Conservation (phyloP, 2,888 invertebrate genomes). For the Ophioninae sp. region DNA sequence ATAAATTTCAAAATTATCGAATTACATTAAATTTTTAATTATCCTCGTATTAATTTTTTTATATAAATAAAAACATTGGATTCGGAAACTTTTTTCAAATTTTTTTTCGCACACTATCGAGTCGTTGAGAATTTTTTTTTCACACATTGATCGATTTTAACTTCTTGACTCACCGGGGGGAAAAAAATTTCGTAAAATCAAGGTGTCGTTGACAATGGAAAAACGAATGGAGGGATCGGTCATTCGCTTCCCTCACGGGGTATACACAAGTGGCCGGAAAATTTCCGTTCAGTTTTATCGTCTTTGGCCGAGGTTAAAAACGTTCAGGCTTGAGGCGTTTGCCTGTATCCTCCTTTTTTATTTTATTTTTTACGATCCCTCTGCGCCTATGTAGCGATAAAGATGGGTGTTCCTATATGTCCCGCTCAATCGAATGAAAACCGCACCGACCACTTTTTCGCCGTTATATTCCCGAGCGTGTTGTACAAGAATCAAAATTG, state of each 20-base stretch:
- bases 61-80: too few relatives aligned
- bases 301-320: not conserved
- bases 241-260: not conserved
- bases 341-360: not conserved
- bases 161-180: too few relatives aligned
- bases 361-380: not conserved
- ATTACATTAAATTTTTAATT: too few relatives aligned
- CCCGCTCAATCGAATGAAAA: not conserved
- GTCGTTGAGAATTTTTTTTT: too few relatives aligned
- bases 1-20: too few relatives aligned
- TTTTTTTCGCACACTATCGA: too few relatives aligned
- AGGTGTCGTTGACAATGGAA: not conserved
- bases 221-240: too few relatives aligned
- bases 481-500: slow-evolving; percentile 26
- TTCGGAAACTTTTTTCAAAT: too few relatives aligned
- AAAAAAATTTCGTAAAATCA: too few relatives aligned
- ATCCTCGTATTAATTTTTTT: too few relatives aligned
- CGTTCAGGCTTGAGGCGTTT: not conserved
- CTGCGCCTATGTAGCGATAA: not conserved
- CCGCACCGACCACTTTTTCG: not conserved
- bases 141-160: too few relatives aligned
- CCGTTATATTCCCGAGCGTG: slow-evolving; percentile 6
- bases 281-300: not conserved
- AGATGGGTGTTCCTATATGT: not conserved
- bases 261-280: not conserved